Percentiles rank a stretch among this genome's conserved stretches.
Evolutionary conservation across 2,888 invertebrate species (phyloP).

Genomic region (Megamerina dolium): DNA sequence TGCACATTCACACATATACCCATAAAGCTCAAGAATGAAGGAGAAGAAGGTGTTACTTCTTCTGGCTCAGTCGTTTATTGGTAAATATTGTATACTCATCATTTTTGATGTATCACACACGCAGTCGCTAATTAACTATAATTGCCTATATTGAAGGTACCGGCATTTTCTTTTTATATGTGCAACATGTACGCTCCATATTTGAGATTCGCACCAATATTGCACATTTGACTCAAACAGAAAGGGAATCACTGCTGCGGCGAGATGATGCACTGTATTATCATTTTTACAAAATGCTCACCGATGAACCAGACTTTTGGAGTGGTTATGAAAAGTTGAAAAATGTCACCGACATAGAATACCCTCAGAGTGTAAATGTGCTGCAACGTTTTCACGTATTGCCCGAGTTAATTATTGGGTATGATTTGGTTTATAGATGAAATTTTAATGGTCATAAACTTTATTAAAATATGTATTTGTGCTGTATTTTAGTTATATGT

Average conservation of each 20-base stretch:
- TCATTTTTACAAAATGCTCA: conserved; percentile 78
- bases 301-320: conserved; percentile 58
- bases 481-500: conserved; percentile 35
- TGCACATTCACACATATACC: too few species aligned
- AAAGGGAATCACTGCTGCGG: conserved; percentile 77
- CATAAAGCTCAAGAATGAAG: too few species aligned
- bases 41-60: too few species aligned
- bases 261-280: conserved; percentile 89
- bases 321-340: conserved; percentile 60
- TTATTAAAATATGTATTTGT: conserved; percentile 2
- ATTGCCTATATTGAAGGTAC: conserved; percentile 54
- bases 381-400: conserved; percentile 75
- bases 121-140: background rate
- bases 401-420: conserved; percentile 65
- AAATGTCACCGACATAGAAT: conserved; percentile 73
- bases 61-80: conserved; percentile 45
- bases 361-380: conserved; percentile 74
- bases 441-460: background rate
- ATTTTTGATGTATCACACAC: background rate
- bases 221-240: conserved; percentile 69
- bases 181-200: conserved; percentile 60
- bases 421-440: conserved; percentile 10
- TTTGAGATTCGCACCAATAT: conserved; percentile 83
- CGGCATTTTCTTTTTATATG: conserved; percentile 56
- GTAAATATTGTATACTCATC: conserved; percentile 35